Percentiles rank a stretch among this genome's conserved stretches.
phyloP scores from a whole-genome alignment of 2,797 vertebrate genomes.

The Crax fasciolata region DNA sequence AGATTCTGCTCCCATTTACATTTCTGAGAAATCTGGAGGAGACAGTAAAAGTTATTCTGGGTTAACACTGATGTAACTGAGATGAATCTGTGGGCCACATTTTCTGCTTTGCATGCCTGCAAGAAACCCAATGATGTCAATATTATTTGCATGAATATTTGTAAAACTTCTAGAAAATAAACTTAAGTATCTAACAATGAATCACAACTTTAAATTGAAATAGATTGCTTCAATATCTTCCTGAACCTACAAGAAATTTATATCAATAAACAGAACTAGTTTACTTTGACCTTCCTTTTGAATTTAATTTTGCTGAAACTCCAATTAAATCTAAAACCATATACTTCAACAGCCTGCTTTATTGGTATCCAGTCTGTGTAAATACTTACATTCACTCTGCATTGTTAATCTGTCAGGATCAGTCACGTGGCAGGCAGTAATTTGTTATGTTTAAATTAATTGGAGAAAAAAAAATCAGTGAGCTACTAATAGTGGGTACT shows the following conservation, averaged over 20 bases:
- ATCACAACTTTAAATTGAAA: slow-evolving; percentile 37
- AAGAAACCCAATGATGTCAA: background rate
- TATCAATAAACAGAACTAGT: slow-evolving; percentile 29
- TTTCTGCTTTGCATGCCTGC: background rate
- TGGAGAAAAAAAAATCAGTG: slow-evolving; percentile 35
- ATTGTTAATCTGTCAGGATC: slow-evolving; percentile 6
- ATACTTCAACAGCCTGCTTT: background rate
- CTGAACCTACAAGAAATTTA: background rate
- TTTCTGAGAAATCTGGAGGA: background rate
- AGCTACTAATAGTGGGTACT: background rate
- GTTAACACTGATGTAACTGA: background rate
- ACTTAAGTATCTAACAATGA: slow-evolving; percentile 2
- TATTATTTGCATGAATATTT: background rate
- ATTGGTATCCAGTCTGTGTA: background rate
- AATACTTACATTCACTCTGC: background rate
- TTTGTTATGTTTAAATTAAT: slow-evolving; percentile 44
- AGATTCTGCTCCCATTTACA: background rate
- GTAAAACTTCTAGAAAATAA: slow-evolving; percentile 1
- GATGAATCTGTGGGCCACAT: background rate
- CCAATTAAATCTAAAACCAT: background rate
- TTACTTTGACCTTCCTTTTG: slow-evolving; percentile 36
- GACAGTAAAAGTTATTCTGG: background rate
- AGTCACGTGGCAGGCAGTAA: background rate
- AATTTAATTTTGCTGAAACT: slow-evolving; percentile 6
- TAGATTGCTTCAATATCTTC: slow-evolving; percentile 43